Evolutionary conservation across 2,113 vertebrate species (phyloP), one percentile per base, ranked within the genome.

Genomic region (Rhinoderma darwinii): DNA sequence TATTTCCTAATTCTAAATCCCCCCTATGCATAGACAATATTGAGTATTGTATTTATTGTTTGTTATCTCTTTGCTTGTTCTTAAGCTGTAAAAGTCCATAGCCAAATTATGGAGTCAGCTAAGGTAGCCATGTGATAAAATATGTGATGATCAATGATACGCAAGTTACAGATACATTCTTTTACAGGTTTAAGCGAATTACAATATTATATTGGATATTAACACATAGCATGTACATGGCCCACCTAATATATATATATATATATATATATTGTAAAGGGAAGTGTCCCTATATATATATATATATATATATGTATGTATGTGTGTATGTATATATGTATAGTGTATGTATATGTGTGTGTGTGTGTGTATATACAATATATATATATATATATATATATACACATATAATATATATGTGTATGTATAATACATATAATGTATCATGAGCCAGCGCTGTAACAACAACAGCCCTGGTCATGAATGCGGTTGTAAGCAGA

Each of bases 1-100:
- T 32, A 50, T 17, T 37, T 72, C 68, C 8, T 20, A 68, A 70
- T 51, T 70, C 27, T 72, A 83, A 83, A 83, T 83, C 66, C 12
- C 27, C 35, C 30, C 35, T 43, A 4, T 54, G 15, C 2, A 1
- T 30, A 59, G 32, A 32, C 9, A 4, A 27, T 66, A 43, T 17
- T 27, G 79, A 41, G 25, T 66, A n/a, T 20, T 27, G 27, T 63
- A 2, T 63, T 3, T 39, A 17, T n/a, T 41, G 22, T 20, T 41
- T 43, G 37, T 27, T 63, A 56, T 30, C 2, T 8, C 47, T 51
- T 51, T 18, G 0, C 27, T 78, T 39, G 35, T 22, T 72, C 17
- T 35, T 66, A 15, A 66, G 11, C 63, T 72, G 22, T 37, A 39
- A 41, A 2, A 41, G 8, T 22, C 20, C 18, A 39, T 72, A 72